Evolutionary conservation across 2,888 invertebrate species (phyloP).

Genomic region (Amphimallon solstitiale): DNA sequence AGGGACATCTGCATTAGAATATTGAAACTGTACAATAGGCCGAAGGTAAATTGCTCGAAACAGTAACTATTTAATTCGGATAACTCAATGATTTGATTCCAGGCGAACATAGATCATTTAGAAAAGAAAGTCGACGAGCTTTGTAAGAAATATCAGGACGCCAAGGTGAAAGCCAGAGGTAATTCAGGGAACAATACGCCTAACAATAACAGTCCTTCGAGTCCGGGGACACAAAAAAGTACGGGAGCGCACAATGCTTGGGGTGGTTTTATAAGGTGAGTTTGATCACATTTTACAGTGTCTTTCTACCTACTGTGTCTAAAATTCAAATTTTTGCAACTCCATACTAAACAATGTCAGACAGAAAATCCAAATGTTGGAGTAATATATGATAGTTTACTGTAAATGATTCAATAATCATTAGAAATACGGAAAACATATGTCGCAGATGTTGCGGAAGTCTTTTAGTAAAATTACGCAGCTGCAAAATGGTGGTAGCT

Average conservation of each 20-base stretch:
- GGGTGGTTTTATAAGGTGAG: conserved; percentile 73
- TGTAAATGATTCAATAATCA: no score
- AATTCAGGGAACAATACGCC: conserved; percentile 66
- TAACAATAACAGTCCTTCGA: conserved; percentile 60
- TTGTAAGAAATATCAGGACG: conserved; percentile 76
- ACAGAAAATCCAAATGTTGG: no score
- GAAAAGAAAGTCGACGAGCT: conserved; percentile 80
- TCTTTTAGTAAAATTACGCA: no score
- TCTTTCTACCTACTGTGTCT: not conserved
- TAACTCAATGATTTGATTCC: no score
- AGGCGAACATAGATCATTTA: conserved; percentile 76
- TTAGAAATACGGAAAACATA: no score
- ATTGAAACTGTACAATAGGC: conserved; percentile 82
- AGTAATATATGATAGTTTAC: no score
- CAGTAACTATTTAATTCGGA: no score
- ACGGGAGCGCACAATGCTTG: conserved; percentile 73
- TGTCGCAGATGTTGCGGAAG: no score
- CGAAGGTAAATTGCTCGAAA: conserved; percentile 70
- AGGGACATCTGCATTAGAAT: conserved; percentile 85
- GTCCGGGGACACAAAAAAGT: conserved; percentile 66
- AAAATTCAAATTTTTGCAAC: no score
- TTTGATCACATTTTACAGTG: conserved; percentile 41
- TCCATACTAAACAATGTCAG: no score
- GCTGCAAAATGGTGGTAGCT: no score
- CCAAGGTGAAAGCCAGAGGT: conserved; percentile 67